phyloP scores from a whole-genome alignment of 2,888 invertebrate species.

The Eucera pruinosa region DNA sequence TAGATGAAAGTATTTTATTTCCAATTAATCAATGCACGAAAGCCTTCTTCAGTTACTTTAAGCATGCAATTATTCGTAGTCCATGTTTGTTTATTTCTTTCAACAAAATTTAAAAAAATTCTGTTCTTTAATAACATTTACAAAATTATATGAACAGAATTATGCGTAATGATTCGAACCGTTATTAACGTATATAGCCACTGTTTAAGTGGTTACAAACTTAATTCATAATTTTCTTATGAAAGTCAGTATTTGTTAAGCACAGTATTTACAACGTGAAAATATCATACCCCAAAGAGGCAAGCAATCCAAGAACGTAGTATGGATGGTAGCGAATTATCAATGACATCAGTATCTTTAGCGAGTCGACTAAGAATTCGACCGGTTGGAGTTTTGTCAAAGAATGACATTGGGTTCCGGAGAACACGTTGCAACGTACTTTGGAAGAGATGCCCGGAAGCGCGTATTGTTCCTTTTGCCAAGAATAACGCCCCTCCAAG shows the following conservation, averaged over 20 bases:
- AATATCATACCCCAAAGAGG: constrained; percentile 78
- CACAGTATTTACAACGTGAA: constrained; percentile 61
- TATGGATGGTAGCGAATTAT: constrained; percentile 87
- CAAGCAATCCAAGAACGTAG: constrained; percentile 84
- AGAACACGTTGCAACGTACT: constrained; percentile 86
- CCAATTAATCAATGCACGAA: not conserved
- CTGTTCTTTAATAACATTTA: not conserved
- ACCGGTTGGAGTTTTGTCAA: constrained; percentile 89
- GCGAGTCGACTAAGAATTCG: constrained; percentile 89
- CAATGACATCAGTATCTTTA: constrained; percentile 88
- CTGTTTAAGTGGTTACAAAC: constrained; percentile 40
- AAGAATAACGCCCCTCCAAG: constrained; percentile 86
- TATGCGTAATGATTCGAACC: constrained; percentile 8
- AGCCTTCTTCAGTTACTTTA: constrained; percentile 9
- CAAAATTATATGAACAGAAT: constrained; percentile 1
- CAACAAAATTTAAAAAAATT: not conserved
- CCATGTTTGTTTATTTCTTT: not conserved
- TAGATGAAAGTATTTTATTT: not conserved
- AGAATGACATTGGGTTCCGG: constrained; percentile 88
- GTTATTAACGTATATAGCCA: constrained; percentile 27
- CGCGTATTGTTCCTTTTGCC: constrained; percentile 87
- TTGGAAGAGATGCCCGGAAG: constrained; percentile 87
- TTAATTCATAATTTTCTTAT: constrained; percentile 50
- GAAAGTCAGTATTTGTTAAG: constrained; percentile 53
- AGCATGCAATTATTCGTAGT: constrained; percentile 31